These are phyloP conservation scores for Chelon labrosus DNA, from an alignment of 2,797 vertebrate genomes.

Conservation along the genomic window DNA sequence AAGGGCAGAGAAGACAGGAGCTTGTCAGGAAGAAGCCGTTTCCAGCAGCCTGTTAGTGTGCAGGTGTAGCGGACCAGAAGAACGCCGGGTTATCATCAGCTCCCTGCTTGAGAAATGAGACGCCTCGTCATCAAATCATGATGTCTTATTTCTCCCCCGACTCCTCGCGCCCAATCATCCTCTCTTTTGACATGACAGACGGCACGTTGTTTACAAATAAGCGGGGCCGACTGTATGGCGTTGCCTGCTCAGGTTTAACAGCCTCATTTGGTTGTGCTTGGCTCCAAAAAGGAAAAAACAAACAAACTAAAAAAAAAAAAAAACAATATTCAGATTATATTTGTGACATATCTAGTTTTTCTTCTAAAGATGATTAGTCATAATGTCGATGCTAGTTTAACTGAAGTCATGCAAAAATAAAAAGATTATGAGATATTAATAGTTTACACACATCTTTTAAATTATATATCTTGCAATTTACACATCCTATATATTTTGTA, in stretches of 20 bases:
- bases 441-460: background rate
- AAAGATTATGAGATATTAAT: background rate
- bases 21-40: constrained; percentile 75
- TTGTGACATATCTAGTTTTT: background rate
- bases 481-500: too few species aligned
- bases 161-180: constrained; percentile 50
- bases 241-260: constrained; percentile 24
- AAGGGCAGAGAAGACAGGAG: constrained; percentile 79
- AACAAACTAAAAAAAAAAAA: background rate
- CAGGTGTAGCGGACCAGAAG: constrained; percentile 80
- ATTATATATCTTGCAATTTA: too few species aligned
- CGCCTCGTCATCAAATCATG: constrained; percentile 68
- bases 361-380: background rate
- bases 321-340: background rate
- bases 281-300: background rate
- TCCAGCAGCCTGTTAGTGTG: constrained; percentile 74
- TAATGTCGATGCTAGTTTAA: background rate
- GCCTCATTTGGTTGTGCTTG: constrained; percentile 9
- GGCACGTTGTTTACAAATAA: constrained; percentile 61
- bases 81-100: constrained; percentile 77
- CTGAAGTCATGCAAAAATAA: background rate
- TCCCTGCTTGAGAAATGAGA: constrained; percentile 75
- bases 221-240: constrained; percentile 17
- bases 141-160: constrained; percentile 69
- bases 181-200: constrained; percentile 60